phyloP scores from a whole-genome alignment of 1,140 invertebrate genomes.

The Sitophilus oryzae region DNA sequence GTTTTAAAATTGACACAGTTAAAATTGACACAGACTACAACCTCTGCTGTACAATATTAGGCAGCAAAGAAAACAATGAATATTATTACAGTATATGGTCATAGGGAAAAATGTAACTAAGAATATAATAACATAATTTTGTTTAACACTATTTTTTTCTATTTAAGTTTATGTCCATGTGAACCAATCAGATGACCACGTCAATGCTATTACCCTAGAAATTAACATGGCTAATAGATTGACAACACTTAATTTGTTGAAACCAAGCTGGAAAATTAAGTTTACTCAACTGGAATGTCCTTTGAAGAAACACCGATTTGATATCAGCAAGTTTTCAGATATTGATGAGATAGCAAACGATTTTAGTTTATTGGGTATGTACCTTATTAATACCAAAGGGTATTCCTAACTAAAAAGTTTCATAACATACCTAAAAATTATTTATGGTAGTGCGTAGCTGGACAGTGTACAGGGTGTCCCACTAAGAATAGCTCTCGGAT shows the following conservation, averaged over 20 bases:
- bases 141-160: conserved; percentile 19
- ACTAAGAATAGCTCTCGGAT: no score
- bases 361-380: conserved; percentile 33
- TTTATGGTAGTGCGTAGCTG: no score
- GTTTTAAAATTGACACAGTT: no score
- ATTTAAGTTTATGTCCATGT: conserved; percentile 39
- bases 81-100: no score
- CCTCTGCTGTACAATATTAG: no score
- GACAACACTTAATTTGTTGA: conserved; percentile 26
- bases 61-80: no score
- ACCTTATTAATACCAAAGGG: no score
- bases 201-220: conserved; percentile 25
- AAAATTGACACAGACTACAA: no score
- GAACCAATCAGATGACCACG: conserved; percentile 17
- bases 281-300: conserved; percentile 57
- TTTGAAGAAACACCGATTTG: conserved; percentile 13
- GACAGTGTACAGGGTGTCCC: no score
- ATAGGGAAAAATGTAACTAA: background rate
- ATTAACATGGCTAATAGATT: conserved; percentile 26
- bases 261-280: conserved; percentile 53
- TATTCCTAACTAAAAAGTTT: no score
- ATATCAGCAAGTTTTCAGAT: conserved; percentile 17
- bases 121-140: conserved; percentile 6
- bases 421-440: no score
- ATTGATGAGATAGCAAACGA: conserved; percentile 25